Evolutionary conservation across 1,140 invertebrate species (phyloP).

Genomic region (Cryptotermes secundus): DNA sequence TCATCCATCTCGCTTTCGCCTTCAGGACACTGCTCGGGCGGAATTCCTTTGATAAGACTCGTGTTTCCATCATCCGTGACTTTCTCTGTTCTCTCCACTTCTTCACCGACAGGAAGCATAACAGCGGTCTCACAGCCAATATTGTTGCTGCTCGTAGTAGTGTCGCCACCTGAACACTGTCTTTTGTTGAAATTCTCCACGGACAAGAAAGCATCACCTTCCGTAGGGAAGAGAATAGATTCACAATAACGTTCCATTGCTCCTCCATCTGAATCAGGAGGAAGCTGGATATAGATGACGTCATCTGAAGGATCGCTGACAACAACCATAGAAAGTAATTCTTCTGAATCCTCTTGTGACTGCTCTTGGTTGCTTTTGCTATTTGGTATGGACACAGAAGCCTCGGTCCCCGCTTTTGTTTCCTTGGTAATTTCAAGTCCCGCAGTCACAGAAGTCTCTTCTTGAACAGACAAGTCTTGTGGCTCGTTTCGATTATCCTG

Average conservation of each 20-base stretch:
- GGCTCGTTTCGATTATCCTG: neutral
- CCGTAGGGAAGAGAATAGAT: neutral
- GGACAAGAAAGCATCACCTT: neutral
- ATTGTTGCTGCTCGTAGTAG: neutral
- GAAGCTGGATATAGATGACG: conserved; percentile 3
- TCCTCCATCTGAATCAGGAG: neutral
- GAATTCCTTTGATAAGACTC: neutral
- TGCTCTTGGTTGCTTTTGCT: neutral
- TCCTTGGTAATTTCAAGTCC: neutral
- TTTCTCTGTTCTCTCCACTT: neutral
- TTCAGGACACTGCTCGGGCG: neutral
- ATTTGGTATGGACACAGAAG: neutral
- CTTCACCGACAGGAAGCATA: neutral
- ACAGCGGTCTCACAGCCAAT: neutral
- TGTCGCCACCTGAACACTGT: neutral
- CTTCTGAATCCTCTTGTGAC: neutral
- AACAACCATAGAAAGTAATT: neutral
- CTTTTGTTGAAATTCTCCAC: neutral
- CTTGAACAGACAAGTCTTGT: neutral
- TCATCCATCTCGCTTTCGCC: neutral
- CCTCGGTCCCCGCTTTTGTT: neutral
- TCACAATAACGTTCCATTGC: neutral
- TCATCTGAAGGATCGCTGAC: neutral
- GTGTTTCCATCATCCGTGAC: neutral
- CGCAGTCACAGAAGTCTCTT: neutral